Percentiles rank a stretch among this genome's conserved stretches.
Evolutionary conservation across 2,888 invertebrate genomes (phyloP).

Genomic region (Drosophila kanekoi): DNA sequence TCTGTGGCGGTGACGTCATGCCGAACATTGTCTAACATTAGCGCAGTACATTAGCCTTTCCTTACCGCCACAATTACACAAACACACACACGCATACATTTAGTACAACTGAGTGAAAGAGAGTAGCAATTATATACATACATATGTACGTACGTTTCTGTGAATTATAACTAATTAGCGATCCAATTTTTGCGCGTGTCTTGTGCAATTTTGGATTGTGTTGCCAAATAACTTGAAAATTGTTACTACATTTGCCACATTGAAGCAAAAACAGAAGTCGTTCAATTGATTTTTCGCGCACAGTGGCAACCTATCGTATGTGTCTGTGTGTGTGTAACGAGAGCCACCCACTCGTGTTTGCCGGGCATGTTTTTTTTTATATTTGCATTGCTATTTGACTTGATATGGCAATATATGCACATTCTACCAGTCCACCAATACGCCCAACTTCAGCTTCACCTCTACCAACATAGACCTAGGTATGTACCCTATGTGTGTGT

Average conservation of each 20-base stretch:
- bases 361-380: constrained; percentile 25
- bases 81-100: constrained; percentile 21
- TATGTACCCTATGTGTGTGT: constrained; percentile 19
- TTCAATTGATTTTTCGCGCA: constrained; percentile 57
- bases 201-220: constrained; percentile 45
- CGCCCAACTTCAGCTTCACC: constrained; percentile 43
- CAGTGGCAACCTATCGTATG: constrained; percentile 15
- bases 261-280: constrained; percentile 20
- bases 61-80: constrained; percentile 59
- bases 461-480: constrained; percentile 22
- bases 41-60: constrained; percentile 61
- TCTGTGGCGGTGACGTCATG: constrained; percentile 69
- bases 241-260: constrained; percentile 23
- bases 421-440: constrained; percentile 14
- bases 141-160: constrained; percentile 5
- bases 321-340: constrained; percentile 11
- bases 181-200: constrained; percentile 46
- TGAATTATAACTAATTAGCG: constrained; percentile 55
- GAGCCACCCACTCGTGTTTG: constrained; percentile 39
- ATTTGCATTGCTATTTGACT: constrained; percentile 41
- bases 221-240: constrained; percentile 41
- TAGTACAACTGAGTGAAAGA: constrained; percentile 35
- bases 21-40: constrained; percentile 68
- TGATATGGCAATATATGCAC: constrained; percentile 36
- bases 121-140: constrained; percentile 47